Evolutionary conservation across 2,113 vertebrate species (phyloP).

Genomic region (Seriola aureovittata): DNA sequence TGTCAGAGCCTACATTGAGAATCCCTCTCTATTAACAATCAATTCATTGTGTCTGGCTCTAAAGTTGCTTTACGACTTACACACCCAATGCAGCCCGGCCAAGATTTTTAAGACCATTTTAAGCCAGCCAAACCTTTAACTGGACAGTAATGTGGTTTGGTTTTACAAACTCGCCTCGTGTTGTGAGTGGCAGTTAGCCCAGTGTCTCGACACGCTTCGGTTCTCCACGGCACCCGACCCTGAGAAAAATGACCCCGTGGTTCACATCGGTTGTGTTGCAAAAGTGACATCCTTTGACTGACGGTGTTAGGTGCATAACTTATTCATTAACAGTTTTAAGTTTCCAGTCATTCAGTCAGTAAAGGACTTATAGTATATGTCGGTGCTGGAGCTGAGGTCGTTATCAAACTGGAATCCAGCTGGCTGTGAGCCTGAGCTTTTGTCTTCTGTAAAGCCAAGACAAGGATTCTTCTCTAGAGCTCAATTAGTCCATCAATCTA

Average conservation of each 20-base stretch:
- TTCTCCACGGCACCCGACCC: background rate
- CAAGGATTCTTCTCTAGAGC: background rate
- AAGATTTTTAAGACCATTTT: constrained; percentile 38
- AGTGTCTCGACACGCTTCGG: background rate
- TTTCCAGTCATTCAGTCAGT: constrained; percentile 28
- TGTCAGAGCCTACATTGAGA: background rate
- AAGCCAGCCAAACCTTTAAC: constrained; percentile 21
- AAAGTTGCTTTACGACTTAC: constrained; percentile 36
- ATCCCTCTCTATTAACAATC: constrained; percentile 38
- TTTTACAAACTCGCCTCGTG: constrained; percentile 33
- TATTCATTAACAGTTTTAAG: constrained; percentile 41
- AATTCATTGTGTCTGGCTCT: constrained; percentile 42
- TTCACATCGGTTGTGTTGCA: constrained; percentile 11
- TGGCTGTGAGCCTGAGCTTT: background rate
- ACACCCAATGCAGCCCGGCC: constrained; percentile 20
- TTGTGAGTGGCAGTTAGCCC: constrained; percentile 21
- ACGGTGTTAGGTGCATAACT: constrained; percentile 13
- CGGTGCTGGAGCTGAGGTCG: background rate
- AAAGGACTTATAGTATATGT: background rate
- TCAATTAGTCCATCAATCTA: background rate
- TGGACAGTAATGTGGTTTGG: background rate
- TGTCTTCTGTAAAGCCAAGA: background rate
- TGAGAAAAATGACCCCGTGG: background rate
- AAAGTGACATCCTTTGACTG: constrained; percentile 32
- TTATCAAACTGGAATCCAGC: background rate